Percentiles rank a stretch among this genome's conserved stretches.
These are phyloP conservation scores for Drosophila erecta DNA, from an alignment of 1,140 invertebrate species.

Conservation along the genomic window DNA sequence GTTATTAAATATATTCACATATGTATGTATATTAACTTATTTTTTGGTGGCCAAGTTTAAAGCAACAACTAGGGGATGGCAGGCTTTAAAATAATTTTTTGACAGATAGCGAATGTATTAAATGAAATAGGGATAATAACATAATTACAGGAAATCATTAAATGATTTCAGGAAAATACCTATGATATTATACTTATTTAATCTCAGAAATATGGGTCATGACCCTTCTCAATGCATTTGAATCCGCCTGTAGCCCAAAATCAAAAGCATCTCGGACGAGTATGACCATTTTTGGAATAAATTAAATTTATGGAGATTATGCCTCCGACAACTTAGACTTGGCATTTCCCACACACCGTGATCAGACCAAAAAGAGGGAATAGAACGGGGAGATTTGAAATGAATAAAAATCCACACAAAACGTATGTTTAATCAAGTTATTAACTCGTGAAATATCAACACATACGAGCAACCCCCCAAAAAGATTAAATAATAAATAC, in stretches of 20 bases:
- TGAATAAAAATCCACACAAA: slow-evolving; percentile 37
- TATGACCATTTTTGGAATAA: slow-evolving; percentile 48
- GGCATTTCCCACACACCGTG: slow-evolving; percentile 76
- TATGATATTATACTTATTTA: background rate
- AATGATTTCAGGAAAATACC: background rate
- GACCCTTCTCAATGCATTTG: slow-evolving; percentile 17
- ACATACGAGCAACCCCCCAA: slow-evolving; percentile 48
- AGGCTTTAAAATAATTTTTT: no score
- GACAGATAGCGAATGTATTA: no score
- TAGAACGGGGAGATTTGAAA: slow-evolving; percentile 14
- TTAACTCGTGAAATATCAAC: slow-evolving; percentile 82
- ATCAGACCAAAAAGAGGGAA: slow-evolving; percentile 3
- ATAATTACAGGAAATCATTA: slow-evolving; percentile 12
- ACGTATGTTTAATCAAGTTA: slow-evolving; percentile 78
- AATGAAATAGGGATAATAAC: no score
- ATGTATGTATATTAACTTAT: no score
- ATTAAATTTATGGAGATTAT: slow-evolving; percentile 75
- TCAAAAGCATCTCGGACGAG: slow-evolving; percentile 1
- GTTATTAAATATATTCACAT: background rate
- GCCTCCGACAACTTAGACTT: slow-evolving; percentile 25
- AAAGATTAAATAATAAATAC: slow-evolving; percentile 79
- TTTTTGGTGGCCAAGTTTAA: no score
- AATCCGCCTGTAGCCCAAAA: background rate
- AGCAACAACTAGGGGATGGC: no score
- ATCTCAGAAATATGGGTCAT: slow-evolving; percentile 12